Evolutionary conservation across 2,797 vertebrate species (phyloP), one percentile per base, ranked within the genome.

Genomic region (Karalla daura): DNA sequence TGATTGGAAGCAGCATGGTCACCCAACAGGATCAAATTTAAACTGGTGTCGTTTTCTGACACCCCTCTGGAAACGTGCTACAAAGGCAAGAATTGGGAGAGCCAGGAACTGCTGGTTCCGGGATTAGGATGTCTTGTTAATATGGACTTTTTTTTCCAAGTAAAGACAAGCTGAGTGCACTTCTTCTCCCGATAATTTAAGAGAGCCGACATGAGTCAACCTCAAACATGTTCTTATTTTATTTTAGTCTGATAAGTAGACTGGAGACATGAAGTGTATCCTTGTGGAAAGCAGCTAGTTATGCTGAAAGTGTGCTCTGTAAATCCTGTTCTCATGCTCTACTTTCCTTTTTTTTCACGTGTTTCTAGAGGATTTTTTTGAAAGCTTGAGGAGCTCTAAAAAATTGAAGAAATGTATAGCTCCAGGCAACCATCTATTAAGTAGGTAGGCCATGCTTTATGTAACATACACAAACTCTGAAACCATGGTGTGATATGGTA

Each of bases 231-330:
- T 77, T 61, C 65, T 51, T 66, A 53, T 68, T 63, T 76, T 70
- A 60, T 71, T 66, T 83, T 56, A 73, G 53, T 56, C 51, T 56
- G 72, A 79, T 75, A 81, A 83, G 83, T 60, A 62, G 70, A 70
- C 59, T 39, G 25, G 73, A 81, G 54, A 83, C 59, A 75, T 84
- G 69, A 75, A 80, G 66, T 65, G 63, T 64, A 72, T 66, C 76
- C 63, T 72, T 18, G 60, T 63, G 49, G 28, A 71, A 70, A 84
- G 70, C 40, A 77, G 51, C 77, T 60, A 51, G 67, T 66, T 78
- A 49, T 72, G 46, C 63, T 81, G 84, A 83, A 74, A 84, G 81
- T 81, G 83, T 78, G 80, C 69, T 64, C 43, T 63, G 28, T 28
- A 78, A 81, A 67, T 74, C 74, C 46, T 53, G 53, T 63, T 70